A percentile compares a stretch with the other conserved stretches of the same genome.
Conservation (phyloP, 2,797 vertebrate genomes). For the Telmatherina bonti region DNA sequence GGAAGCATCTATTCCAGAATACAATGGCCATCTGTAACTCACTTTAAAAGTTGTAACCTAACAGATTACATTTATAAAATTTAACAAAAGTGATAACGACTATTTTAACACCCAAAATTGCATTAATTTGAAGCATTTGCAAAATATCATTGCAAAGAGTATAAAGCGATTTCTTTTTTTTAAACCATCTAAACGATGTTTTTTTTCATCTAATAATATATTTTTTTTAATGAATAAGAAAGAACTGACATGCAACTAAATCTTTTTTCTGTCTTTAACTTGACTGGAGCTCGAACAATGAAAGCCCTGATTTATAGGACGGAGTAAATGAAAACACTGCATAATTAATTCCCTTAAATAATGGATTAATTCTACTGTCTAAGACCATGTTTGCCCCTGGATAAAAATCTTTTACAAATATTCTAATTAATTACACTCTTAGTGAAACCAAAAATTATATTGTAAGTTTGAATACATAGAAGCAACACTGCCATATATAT, state of each 20-base stretch:
- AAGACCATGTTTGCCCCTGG: slow-evolving; percentile 12
- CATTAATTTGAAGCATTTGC: neutral
- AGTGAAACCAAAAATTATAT: slow-evolving; percentile 23
- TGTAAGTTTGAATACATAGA: neutral
- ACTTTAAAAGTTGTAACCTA: neutral
- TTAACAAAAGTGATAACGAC: neutral
- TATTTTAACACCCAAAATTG: neutral
- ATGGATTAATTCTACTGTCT: slow-evolving; percentile 6
- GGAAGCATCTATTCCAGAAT: slow-evolving; percentile 23
- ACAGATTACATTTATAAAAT: neutral
- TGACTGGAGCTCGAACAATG: neutral
- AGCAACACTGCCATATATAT: slow-evolving; percentile 11
- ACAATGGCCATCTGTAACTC: slow-evolving; percentile 31
- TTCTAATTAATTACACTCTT: neutral
- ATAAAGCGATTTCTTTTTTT: neutral
- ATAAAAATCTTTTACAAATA: slow-evolving; percentile 1
- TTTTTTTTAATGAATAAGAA: neutral
- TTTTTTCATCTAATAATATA: too few relatives aligned
- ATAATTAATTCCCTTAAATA: slow-evolving; percentile 8
- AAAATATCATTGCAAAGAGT: neutral
- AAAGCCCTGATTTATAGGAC: neutral
- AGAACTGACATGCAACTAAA: neutral
- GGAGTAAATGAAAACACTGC: neutral
- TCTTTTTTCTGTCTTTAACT: neutral
- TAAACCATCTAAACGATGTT: neutral